Evolutionary conservation across 2,113 vertebrate species (phyloP).

Genomic region (Calyptomena viridis): DNA sequence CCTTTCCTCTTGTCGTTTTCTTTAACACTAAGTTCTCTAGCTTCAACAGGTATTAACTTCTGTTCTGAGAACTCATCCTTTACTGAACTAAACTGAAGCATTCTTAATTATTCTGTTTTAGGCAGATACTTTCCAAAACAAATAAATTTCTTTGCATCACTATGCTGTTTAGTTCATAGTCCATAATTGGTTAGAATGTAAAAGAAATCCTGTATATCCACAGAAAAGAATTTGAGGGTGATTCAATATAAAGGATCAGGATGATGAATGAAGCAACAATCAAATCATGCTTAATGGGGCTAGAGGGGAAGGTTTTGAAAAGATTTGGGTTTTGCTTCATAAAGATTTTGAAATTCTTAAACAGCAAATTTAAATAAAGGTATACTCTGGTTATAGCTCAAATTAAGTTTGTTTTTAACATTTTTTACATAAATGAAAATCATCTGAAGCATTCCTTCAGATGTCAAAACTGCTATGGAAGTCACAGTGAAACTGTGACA

Average conservation of each 20-base stretch:
- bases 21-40: background rate
- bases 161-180: background rate
- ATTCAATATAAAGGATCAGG: background rate
- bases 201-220: background rate
- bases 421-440: background rate
- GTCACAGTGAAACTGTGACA: background rate
- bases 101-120: background rate
- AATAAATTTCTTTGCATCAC: background rate
- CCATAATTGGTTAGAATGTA: background rate
- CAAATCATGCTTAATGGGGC: background rate
- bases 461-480: background rate
- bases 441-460: background rate
- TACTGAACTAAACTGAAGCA: background rate
- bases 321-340: background rate
- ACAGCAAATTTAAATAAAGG: background rate
- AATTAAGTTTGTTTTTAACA: background rate
- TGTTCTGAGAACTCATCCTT: background rate
- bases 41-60: background rate
- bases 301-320: background rate
- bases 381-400: background rate
- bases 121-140: background rate
- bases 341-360: background rate
- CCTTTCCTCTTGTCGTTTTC: background rate
- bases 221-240: background rate
- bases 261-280: background rate